Evolutionary conservation across 2,113 vertebrate species (phyloP).

Genomic region (Sciurus niger): DNA sequence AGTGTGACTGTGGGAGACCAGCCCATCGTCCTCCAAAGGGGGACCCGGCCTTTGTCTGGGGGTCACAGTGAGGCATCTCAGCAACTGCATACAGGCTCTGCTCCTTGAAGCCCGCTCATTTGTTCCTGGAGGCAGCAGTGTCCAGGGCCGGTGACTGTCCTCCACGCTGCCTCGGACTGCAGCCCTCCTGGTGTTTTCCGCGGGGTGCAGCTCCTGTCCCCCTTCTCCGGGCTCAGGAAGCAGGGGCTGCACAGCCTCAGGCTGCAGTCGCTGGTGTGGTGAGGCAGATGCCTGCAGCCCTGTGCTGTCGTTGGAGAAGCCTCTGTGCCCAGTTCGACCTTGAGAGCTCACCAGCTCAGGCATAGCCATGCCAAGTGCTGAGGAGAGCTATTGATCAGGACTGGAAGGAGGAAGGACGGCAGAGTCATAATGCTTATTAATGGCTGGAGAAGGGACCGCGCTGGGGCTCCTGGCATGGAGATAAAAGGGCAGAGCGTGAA

Average conservation of each 20-base stretch:
- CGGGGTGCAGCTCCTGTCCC: not conserved
- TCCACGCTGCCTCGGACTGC: accelerated
- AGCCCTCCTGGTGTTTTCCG: not conserved
- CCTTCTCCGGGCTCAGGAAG: not conserved
- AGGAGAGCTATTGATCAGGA: slow-evolving; percentile 80
- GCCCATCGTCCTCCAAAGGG: not conserved
- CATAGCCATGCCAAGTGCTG: slow-evolving; percentile 71
- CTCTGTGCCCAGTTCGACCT: slow-evolving; percentile 69
- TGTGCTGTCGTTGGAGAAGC: not conserved
- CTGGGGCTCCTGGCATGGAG: slow-evolving; percentile 56
- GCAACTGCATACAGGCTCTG: accelerated
- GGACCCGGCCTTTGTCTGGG: no score
- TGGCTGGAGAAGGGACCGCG: not conserved
- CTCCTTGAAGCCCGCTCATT: not conserved
- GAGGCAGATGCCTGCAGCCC: not conserved
- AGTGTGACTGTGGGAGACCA: accelerated
- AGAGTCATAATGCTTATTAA: slow-evolving; percentile 63
- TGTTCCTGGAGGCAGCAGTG: accelerated
- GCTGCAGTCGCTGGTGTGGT: accelerated
- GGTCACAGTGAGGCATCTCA: not conserved
- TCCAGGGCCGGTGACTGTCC: accelerated
- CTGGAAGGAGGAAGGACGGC: not conserved
- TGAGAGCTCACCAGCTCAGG: not conserved
- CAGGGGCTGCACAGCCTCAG: not conserved
- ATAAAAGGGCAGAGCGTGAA: slow-evolving; percentile 13